A percentile compares a stretch with the other conserved stretches of the same genome.
phyloP scores from a whole-genome alignment of 2,113 vertebrate species.

The Chionodraco myersi region DNA sequence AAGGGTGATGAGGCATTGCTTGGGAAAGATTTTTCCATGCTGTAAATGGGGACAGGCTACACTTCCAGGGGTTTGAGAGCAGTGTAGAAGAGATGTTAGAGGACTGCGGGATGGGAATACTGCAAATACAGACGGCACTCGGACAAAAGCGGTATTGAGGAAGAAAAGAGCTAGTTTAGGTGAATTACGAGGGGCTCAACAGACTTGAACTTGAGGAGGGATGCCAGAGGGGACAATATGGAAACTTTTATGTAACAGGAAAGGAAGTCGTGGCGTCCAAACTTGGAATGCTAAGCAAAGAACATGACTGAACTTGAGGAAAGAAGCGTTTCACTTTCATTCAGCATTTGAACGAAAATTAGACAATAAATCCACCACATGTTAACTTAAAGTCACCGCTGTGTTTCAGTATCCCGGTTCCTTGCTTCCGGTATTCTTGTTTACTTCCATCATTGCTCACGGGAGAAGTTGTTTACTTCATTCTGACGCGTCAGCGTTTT shows the following conservation, averaged over 20 bases:
- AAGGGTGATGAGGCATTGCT: neutral
- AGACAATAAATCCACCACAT: neutral
- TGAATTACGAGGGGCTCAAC: neutral
- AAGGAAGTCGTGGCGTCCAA: neutral
- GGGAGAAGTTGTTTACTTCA: neutral
- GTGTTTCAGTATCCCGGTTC: constrained; percentile 42
- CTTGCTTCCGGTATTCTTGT: neutral
- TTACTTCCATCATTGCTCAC: neutral
- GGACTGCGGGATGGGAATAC: neutral
- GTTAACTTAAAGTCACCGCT: neutral
- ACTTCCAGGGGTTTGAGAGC: neutral
- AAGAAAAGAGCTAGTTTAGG: neutral
- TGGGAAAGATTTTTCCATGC: constrained; percentile 45
- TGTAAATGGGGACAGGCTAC: constrained; percentile 16
- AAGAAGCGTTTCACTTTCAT: constrained; percentile 20
- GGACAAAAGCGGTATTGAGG: constrained; percentile 5
- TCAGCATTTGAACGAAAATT: constrained; percentile 35
- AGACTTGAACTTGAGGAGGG: neutral
- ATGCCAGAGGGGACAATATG: neutral
- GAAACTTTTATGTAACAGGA: neutral
- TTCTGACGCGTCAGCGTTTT: neutral
- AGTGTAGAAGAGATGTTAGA: neutral
- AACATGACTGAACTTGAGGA: neutral
- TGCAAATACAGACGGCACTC: neutral
- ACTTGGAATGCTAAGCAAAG: constrained; percentile 2